phyloP scores from a whole-genome alignment of 2,797 vertebrate species.

The Brachymystax lenok region DNA sequence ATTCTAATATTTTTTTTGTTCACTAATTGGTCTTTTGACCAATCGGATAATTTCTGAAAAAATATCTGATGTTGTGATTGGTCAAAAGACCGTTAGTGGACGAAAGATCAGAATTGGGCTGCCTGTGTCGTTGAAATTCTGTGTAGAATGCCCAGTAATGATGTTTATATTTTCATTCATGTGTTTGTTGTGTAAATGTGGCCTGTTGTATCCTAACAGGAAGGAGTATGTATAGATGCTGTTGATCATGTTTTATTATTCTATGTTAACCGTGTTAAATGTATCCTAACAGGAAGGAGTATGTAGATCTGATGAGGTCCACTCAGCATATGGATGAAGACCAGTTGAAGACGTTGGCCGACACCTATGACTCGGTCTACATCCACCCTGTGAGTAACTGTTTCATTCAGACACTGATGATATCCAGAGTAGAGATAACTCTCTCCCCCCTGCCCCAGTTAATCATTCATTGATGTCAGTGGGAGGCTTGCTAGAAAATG shows the following conservation, averaged over 20 bases:
- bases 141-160: too few relatives aligned
- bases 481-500: too few relatives aligned
- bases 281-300: slow-evolving; percentile 43
- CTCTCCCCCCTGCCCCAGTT: too few relatives aligned
- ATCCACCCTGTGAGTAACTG: slow-evolving; percentile 54
- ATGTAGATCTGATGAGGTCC: slow-evolving; percentile 53
- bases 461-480: too few relatives aligned
- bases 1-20: background rate
- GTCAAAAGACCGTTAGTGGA: too few relatives aligned
- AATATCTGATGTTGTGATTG: too few relatives aligned
- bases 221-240: too few relatives aligned
- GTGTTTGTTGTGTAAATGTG: background rate
- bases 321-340: slow-evolving; percentile 50
- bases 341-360: slow-evolving; percentile 46
- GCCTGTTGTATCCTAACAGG: background rate
- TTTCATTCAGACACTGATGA: background rate
- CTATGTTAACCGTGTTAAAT: background rate
- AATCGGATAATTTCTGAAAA: too few relatives aligned
- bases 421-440: too few relatives aligned
- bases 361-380: slow-evolving; percentile 59
- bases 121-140: too few relatives aligned
- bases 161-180: background rate
- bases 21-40: background rate
- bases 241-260: background rate
- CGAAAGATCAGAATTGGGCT: too few relatives aligned